Percentiles rank a stretch among this genome's conserved stretches.
Evolutionary conservation across 2,113 vertebrate species (phyloP).

Genomic region (Nerophis ophidion): DNA sequence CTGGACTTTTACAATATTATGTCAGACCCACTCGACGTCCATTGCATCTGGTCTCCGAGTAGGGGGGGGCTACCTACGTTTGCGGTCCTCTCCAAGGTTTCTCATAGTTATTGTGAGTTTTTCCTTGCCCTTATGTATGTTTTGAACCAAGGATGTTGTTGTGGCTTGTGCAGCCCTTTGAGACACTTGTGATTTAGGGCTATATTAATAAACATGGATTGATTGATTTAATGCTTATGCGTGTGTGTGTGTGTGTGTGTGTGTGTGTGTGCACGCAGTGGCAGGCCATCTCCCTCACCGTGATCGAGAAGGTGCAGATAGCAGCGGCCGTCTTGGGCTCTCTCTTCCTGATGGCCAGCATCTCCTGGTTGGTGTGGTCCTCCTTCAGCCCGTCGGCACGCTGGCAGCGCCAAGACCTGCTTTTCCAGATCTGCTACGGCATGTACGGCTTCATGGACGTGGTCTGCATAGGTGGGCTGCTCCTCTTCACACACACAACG

Average conservation of each 20-base stretch:
- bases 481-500: not conserved
- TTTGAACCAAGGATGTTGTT: too few relatives aligned
- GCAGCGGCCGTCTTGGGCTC: slow-evolving; percentile 95
- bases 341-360: slow-evolving; percentile 96
- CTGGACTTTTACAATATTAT: too few relatives aligned
- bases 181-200: too few relatives aligned
- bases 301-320: slow-evolving; percentile 98
- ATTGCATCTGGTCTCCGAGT: too few relatives aligned
- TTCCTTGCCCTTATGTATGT: too few relatives aligned
- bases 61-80: too few relatives aligned
- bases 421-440: slow-evolving; percentile 99
- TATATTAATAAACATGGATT: too few relatives aligned
- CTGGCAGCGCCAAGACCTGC: slow-evolving; percentile 98
- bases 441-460: slow-evolving; percentile 99
- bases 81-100: too few relatives aligned
- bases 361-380: slow-evolving; percentile 99
- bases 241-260: too few relatives aligned
- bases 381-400: slow-evolving; percentile 96
- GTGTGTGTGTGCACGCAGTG: slow-evolving; percentile 73
- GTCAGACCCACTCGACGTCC: too few relatives aligned
- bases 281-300: slow-evolving; percentile 98
- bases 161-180: too few relatives aligned
- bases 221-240: not conserved
- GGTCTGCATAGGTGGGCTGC: slow-evolving; percentile 90
- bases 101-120: too few relatives aligned